Evolutionary conservation across 2,888 invertebrate genomes (phyloP).

Genomic region (Oxycera nigricornis): DNA sequence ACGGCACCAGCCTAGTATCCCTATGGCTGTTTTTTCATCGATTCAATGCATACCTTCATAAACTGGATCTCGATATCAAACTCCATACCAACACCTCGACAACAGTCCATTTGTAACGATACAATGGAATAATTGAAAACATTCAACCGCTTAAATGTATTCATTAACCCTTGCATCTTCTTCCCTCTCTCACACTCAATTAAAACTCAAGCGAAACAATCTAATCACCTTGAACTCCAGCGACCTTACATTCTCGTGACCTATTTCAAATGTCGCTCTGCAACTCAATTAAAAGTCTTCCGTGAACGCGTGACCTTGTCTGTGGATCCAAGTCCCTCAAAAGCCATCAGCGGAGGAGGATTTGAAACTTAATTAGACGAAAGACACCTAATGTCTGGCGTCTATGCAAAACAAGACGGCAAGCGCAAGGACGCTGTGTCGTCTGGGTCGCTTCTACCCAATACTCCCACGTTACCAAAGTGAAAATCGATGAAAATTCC

Average conservation of each 20-base stretch:
- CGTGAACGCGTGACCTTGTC: constrained; percentile 32
- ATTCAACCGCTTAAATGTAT: too few relatives aligned
- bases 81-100: too few relatives aligned
- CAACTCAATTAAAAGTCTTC: constrained; percentile 35
- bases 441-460: constrained; percentile 2
- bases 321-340: background rate
- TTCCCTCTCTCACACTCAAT: too few relatives aligned
- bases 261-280: constrained; percentile 30
- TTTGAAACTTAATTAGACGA: constrained; percentile 40
- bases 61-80: too few relatives aligned
- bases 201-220: background rate
- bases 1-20: too few relatives aligned
- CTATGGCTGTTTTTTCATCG: too few relatives aligned
- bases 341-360: background rate
- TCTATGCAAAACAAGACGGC: constrained; percentile 13
- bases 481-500: constrained; percentile 36
- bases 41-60: too few relatives aligned
- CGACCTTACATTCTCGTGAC: constrained; percentile 7
- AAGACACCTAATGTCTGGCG: constrained; percentile 38
- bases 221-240: background rate
- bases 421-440: background rate
- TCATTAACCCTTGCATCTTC: too few relatives aligned
- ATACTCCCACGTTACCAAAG: constrained; percentile 19
- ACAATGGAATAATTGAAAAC: too few relatives aligned
- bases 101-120: too few relatives aligned